Conservation (phyloP, 2,797 vertebrate species). For the Amphiprion clarkii region DNA sequence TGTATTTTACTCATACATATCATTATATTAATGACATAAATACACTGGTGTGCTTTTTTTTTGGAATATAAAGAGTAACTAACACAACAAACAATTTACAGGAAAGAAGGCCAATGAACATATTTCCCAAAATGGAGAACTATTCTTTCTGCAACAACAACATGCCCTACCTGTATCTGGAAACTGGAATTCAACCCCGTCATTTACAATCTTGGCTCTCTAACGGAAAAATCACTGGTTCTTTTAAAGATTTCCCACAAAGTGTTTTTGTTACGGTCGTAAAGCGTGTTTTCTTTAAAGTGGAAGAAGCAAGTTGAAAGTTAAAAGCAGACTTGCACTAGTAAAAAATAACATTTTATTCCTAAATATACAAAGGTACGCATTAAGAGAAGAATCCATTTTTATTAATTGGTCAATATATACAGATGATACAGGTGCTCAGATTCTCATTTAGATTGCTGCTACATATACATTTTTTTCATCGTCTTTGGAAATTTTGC, state of each 20-base stretch:
- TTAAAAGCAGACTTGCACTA: slow-evolving; percentile 10
- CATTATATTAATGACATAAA: no score
- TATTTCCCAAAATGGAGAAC: neutral
- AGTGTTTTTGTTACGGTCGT: slow-evolving; percentile 31
- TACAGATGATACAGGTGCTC: neutral
- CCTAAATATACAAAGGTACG: neutral
- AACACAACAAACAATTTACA: neutral
- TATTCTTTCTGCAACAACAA: neutral
- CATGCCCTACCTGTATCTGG: slow-evolving; percentile 9
- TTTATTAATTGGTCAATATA: neutral
- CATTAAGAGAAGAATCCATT: neutral
- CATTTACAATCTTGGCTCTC: slow-evolving; percentile 21
- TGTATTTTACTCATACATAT: no score
- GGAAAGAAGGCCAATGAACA: neutral
- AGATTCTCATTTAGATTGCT: neutral
- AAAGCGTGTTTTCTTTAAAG: slow-evolving; percentile 31
- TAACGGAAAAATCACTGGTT: slow-evolving; percentile 23
- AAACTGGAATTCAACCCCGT: slow-evolving; percentile 18
- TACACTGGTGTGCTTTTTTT: no score
- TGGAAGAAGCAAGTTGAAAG: slow-evolving; percentile 12
- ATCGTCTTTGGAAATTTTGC: slow-evolving; percentile 35
- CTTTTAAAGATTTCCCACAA: slow-evolving; percentile 41
- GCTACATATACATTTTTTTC: neutral
- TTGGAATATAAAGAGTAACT: no score
- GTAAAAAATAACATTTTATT: slow-evolving; percentile 15